Percentiles rank a stretch among this genome's conserved stretches.
These are phyloP conservation scores for Danio kyathit DNA, from an alignment of 2,797 vertebrate genomes.

Conservation along the genomic window DNA sequence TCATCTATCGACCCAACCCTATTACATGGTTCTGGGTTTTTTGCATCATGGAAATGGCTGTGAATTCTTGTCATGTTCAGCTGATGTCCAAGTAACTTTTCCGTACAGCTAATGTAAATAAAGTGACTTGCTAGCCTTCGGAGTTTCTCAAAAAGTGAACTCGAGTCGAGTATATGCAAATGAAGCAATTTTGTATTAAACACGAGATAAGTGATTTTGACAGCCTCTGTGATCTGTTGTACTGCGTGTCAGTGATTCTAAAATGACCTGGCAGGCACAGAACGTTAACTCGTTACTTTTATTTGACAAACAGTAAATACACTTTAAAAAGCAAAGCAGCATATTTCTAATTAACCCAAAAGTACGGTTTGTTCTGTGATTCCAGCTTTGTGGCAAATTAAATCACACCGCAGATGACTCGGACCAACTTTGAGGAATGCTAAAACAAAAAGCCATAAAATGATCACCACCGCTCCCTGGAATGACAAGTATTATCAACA, in stretches of 20 bases:
- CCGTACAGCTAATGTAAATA: not conserved
- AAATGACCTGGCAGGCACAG: constrained; percentile 9
- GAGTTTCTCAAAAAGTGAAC: not conserved
- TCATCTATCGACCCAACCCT: too few species aligned
- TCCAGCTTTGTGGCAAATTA: constrained; percentile 84
- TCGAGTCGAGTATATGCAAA: constrained; percentile 3
- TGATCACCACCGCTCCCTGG: constrained; percentile 94
- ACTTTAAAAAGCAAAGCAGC: constrained; percentile 36
- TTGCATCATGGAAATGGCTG: too few species aligned
- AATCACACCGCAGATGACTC: constrained; percentile 93
- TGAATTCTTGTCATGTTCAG: not conserved
- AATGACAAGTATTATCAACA: constrained; percentile 99
- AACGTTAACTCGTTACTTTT: constrained; percentile 34
- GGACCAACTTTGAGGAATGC: constrained; percentile 96
- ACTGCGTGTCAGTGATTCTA: constrained; percentile 3
- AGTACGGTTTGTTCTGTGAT: constrained; percentile 66
- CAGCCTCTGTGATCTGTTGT: not conserved
- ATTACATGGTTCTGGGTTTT: too few species aligned
- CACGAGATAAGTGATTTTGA: constrained; percentile 14
- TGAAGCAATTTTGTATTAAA: not conserved
- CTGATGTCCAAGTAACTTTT: not conserved
- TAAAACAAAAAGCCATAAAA: constrained; percentile 97
- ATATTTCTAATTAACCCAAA: constrained; percentile 68
- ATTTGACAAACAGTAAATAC: constrained; percentile 36
- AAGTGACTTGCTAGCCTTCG: constrained; percentile 1